Percentiles rank a stretch among this genome's conserved stretches.
These are phyloP conservation scores for Panagrolaimus sp. DNA, from an alignment of 1,140 invertebrate genomes.

Conservation along the genomic window DNA sequence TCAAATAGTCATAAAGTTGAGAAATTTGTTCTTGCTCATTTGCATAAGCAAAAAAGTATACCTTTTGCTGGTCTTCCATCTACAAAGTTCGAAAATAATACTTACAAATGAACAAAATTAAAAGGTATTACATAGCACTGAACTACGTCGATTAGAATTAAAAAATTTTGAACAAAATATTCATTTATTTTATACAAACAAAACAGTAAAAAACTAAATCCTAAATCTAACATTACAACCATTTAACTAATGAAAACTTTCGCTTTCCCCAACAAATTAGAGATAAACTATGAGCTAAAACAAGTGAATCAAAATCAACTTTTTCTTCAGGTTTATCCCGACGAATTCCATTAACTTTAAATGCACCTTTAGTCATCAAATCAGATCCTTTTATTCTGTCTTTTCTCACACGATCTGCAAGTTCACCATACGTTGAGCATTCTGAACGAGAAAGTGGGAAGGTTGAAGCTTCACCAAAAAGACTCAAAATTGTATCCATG, in stretches of 20 bases:
- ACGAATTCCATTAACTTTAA: constrained; percentile 48
- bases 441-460: constrained; percentile 22
- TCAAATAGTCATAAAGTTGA: constrained; percentile 10
- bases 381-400: constrained; percentile 27
- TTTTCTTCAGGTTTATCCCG: constrained; percentile 29
- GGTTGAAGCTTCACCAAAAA: constrained; percentile 41
- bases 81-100: too few species aligned
- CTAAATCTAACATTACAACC: constrained; percentile 32
- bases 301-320: constrained; percentile 20
- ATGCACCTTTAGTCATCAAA: constrained; percentile 43
- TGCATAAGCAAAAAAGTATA: constrained; percentile 17
- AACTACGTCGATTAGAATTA: neutral
- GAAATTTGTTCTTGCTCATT: neutral
- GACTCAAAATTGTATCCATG: constrained; percentile 20
- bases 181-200: neutral
- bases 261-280: constrained; percentile 48
- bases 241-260: constrained; percentile 45
- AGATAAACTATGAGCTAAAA: constrained; percentile 34
- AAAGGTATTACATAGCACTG: neutral
- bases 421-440: constrained; percentile 39
- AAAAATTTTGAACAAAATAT: neutral
- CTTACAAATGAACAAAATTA: neutral
- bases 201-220: neutral
- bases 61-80: constrained; percentile 9
- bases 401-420: constrained; percentile 39